A percentile compares a stretch with the other conserved stretches of the same genome.
Evolutionary conservation across 2,797 vertebrate genomes (phyloP).

Genomic region (Phoebastria nigripes): DNA sequence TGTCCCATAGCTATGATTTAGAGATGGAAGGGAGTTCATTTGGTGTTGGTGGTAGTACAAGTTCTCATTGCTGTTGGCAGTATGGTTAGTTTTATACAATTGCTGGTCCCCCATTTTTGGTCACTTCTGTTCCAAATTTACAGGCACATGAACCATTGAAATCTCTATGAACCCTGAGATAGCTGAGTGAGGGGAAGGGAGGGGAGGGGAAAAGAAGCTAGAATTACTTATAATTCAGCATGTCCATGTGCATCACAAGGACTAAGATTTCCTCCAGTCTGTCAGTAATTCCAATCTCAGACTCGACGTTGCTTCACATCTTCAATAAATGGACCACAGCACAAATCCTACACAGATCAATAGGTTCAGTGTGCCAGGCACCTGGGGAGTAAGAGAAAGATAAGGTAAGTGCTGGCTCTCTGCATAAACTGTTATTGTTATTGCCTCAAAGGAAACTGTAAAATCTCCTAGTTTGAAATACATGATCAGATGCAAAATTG

Average conservation of each 20-base stretch:
- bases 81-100: constrained; percentile 80
- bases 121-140: constrained; percentile 64
- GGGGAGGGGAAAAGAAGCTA: background rate
- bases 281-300: constrained; percentile 41
- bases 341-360: constrained; percentile 24
- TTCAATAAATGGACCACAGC: constrained; percentile 44
- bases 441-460: constrained; percentile 7
- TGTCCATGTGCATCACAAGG: constrained; percentile 58
- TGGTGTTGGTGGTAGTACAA: constrained; percentile 79
- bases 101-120: constrained; percentile 84
- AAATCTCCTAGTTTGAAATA: background rate
- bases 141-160: constrained; percentile 75
- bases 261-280: constrained; percentile 53
- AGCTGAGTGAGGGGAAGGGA: constrained; percentile 54
- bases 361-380: constrained; percentile 33
- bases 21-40: constrained; percentile 68
- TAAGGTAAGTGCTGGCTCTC: background rate
- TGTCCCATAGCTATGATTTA: constrained; percentile 77
- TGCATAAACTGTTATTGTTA: background rate
- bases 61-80: constrained; percentile 74
- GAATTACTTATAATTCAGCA: constrained; percentile 69
- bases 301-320: constrained; percentile 54
- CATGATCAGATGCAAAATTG: constrained; percentile 23
- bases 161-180: constrained; percentile 77
- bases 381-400: constrained; percentile 59